A percentile compares a stretch with the other conserved stretches of the same genome.
Evolutionary conservation across 2,888 invertebrate species (phyloP).

Genomic region (Serripes groenlandicus): DNA sequence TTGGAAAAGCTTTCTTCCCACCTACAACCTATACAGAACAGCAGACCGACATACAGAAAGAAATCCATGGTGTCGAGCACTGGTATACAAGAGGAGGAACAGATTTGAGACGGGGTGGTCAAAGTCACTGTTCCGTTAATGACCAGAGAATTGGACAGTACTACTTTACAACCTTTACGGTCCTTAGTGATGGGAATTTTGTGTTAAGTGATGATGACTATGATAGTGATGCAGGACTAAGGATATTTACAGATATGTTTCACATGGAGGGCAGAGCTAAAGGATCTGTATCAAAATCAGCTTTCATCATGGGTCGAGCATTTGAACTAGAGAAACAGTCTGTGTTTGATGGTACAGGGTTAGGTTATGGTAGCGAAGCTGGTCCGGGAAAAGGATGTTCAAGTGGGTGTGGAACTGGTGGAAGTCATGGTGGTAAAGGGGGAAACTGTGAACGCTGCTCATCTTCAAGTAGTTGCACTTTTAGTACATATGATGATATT

Average conservation of each 20-base stretch:
- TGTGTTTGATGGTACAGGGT: constrained; percentile 60
- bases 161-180: constrained; percentile 68
- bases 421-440: constrained; percentile 73
- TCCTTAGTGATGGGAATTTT: constrained; percentile 61
- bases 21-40: constrained; percentile 65
- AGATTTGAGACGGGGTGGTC: constrained; percentile 61
- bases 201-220: constrained; percentile 46
- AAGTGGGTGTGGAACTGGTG: constrained; percentile 70
- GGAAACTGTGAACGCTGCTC: constrained; percentile 61
- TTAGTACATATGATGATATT: constrained; percentile 7
- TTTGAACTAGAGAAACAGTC: constrained; percentile 69
- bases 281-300: constrained; percentile 51
- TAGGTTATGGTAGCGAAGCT: constrained; percentile 53
- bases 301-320: constrained; percentile 53
- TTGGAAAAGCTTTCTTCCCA: constrained; percentile 63
- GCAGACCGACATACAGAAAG: constrained; percentile 60
- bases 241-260: constrained; percentile 54
- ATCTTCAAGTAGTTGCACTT: not conserved
- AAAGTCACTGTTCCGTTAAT: constrained; percentile 46
- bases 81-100: constrained; percentile 67
- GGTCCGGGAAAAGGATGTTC: constrained; percentile 69
- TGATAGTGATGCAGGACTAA: constrained; percentile 42
- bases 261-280: constrained; percentile 62
- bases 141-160: constrained; percentile 48
- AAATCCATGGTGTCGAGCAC: constrained; percentile 71